Evolutionary conservation across 1,140 invertebrate species (phyloP), one percentile per base, ranked within the genome.

Genomic region (Andrena cerasifolii): DNA sequence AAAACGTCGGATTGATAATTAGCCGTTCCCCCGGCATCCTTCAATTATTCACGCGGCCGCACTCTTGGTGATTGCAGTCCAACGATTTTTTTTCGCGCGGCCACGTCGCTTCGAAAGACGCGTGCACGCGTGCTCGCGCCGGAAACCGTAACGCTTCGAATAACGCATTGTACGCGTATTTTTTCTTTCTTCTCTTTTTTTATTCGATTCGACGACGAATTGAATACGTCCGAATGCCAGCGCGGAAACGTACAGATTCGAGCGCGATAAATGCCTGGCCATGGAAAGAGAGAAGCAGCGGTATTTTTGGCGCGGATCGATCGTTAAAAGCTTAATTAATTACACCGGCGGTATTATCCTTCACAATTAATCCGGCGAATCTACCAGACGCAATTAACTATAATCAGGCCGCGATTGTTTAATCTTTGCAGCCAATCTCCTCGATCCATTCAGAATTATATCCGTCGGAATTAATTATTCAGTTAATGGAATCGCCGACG

Each of bases 401-500:
- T 43, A 14, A 47, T 75, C 62, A n/a, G n/a, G 62, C 5, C 14
- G 31, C 12, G 36, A 16, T 67, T 56, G 49, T 74, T 58, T 47
- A 47, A 68, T 58, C 26, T 75, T 68, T 68, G 53, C 21, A 2
- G 12, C 21, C 14, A 51, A 51, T 62, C 4, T 3, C 21, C 12
- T 0, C 7, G 12, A n/a, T 47, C 8, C 28, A n/a, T 10, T n/a
- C 21, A 33, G 16, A 61, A 61, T 71, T 61, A 71, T 7, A n/a
- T 8, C 8, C 49, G 8, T 70, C 18, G 18, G 36, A 45, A 40
- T 49, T 7, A 56, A 49, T 43, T 12, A 49, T 47, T 67, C 45
- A 66, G 59, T 18, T 83, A 83, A 82, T 74, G 82, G 58, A 79
- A 63, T 43, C 47, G 24, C 47, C 33, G 43, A 28, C 8, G 21